Evolutionary conservation across 1,140 invertebrate species (phyloP), one percentile per base, ranked within the genome.

Genomic region (Drosophila bifasciata): DNA sequence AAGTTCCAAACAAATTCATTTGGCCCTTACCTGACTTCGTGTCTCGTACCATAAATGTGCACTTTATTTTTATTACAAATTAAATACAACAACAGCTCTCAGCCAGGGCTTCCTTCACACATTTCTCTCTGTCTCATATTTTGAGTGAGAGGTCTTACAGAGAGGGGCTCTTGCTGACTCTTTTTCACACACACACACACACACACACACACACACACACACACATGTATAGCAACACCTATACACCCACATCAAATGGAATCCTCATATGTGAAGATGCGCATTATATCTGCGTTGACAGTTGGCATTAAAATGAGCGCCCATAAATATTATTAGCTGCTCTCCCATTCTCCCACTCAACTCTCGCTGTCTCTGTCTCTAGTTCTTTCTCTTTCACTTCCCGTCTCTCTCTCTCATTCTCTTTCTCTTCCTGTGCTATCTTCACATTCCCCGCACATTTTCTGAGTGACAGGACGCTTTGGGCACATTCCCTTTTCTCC

Each of bases 311-410:
- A 76, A 83, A 88, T 78, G 83, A 88, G 68, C 59, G 39, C 64
- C 74, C 83, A 83, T 86, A 88, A 86, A 86, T 86, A 86, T 79
- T 86, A 89, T 88, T 88, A 85, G 80, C 72, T 77, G 60, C 56
- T 58, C 57, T 67, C 21, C n/a, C n/a, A n/a, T n/a, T 19, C 32
- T 45, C 9, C 36, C 52, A 56, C 48, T 43, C 57, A 25, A 69
- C 69, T 48, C 55, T 43, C 25, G 51, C 39, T 19, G 5, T 13
- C 25, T 19, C 17, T 43, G 50, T 39, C 16, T 25, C 15, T 56
- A 7, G 0, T 15, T 16, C 32, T 50, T 8, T 46, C 52, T 56
- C 45, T 72, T 46, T 69, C 45, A 25, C 23, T 39, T 16, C 52
- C 19, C 3, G 3, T 21, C 4, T 0, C 19, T 21, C 19, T 21